These are phyloP conservation scores for Antigone vipio DNA, from an alignment of 2,113 vertebrate genomes.

Conservation along the genomic window DNA sequence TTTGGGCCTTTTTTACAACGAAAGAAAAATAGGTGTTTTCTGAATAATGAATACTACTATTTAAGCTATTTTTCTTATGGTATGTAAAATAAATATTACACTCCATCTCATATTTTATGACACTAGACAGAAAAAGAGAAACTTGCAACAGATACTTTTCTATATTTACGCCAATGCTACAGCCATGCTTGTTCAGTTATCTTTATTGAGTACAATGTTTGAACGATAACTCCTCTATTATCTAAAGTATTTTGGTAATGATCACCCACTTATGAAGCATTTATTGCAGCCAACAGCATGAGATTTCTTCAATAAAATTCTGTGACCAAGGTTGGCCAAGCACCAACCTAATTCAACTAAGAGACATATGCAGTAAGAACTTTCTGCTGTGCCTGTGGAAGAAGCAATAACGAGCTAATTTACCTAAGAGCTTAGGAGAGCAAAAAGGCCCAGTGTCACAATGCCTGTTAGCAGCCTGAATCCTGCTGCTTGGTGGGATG, in stretches of 20 bases:
- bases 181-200: not conserved
- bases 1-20: rapidly evolving
- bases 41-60: not conserved
- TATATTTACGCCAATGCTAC: not conserved
- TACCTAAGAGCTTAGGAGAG: not conserved
- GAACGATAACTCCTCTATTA: not conserved
- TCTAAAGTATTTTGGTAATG: not conserved
- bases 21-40: not conserved
- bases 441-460: not conserved
- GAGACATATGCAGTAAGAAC: not conserved
- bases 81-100: not conserved
- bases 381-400: not conserved
- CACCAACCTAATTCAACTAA: conserved; percentile 1
- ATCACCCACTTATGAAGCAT: not conserved
- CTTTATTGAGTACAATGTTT: not conserved
- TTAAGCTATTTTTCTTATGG: not conserved
- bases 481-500: not conserved
- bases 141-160: not conserved
- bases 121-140: not conserved
- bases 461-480: not conserved
- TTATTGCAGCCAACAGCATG: not conserved
- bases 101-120: not conserved
- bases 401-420: not conserved
- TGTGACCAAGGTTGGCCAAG: not conserved
- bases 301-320: conserved; percentile 7